Evolutionary conservation across 2,797 vertebrate species (phyloP), one percentile per base, ranked within the genome.

Genomic region (Decapterus maruadsi): DNA sequence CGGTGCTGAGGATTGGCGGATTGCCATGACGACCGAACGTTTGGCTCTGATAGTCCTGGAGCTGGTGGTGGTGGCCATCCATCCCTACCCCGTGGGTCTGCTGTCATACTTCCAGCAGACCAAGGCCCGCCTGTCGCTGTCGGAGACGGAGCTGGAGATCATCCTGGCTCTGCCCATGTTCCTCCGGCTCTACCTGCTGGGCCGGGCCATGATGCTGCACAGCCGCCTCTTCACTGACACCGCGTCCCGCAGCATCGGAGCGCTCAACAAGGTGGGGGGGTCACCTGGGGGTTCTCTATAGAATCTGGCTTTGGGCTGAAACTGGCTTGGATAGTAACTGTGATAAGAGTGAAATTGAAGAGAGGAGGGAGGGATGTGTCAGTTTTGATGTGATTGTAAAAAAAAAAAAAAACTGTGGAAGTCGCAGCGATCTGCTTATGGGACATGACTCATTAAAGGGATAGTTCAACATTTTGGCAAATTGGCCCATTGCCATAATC

Each of bases 141-240:
- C 96, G 0, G 97, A 97, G 93, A 97, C 97, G 0, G 97, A 98
- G 8, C 95, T 98, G 94, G 97, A 98, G 94, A 97, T 98, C 79
- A 90, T 97, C 78, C 93, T 98, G 87, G 97, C 97, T 60, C 96
- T 98, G 89, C 97, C 97, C 91, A 98, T 98, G 97, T 98, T 98
- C 92, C 92, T 98, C 78, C 92, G 97, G 40, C 96, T 98, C 38
- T 98, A 98, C 91, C 95, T 98, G 91, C 96, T 98, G 0, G 97
- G 96, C 10, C 92, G 93, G 1, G 96, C 97, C 95, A 97, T 98
- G 97, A 97, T 98, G 94, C 96, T 98, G 91, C 97, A 97, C 94
- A 98, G 97, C 94, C 97, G 97, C 93, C 97, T 98, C 93, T 97
- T 97, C 94, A 97, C 97, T 14, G 97, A 98, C 96, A 97, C 97